Conservation (phyloP, 2,113 vertebrate species). For the Eonycteris spelaea region DNA sequence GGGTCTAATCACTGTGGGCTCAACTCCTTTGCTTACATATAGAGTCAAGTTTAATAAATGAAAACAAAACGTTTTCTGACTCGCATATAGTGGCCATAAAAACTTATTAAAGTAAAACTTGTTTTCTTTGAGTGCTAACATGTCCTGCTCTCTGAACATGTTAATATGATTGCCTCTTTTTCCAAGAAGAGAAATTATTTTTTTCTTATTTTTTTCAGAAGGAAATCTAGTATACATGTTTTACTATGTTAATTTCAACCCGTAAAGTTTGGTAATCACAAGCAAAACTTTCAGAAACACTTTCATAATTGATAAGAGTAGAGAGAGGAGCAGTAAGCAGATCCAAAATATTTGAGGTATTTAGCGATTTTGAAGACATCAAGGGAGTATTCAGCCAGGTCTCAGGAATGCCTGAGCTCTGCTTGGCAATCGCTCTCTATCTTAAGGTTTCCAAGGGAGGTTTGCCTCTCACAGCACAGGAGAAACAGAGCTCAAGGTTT, state of each 20-base stretch:
- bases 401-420: not conserved
- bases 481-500: not conserved
- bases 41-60: not conserved
- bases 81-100: not conserved
- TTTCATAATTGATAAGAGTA: not conserved
- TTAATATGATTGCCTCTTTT: not conserved
- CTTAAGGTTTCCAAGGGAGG: not conserved
- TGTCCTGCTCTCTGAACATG: not conserved
- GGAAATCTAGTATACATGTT: not conserved
- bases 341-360: not conserved
- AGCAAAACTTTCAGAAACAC: slow-evolving; percentile 1
- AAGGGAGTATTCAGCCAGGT: not conserved
- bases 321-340: not conserved
- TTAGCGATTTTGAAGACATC: not conserved
- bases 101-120: slow-evolving; percentile 25
- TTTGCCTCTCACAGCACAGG: not conserved
- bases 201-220: not conserved
- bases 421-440: not conserved
- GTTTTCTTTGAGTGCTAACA: not conserved
- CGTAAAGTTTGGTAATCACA: not conserved
- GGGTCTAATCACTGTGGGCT: not conserved
- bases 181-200: not conserved
- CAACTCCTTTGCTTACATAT: not conserved
- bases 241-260: slow-evolving; percentile 12
- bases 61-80: slow-evolving; percentile 7